These are phyloP conservation scores for Folsomia manolachei DNA, from an alignment of 2,888 invertebrate genomes.

Conservation along the genomic window DNA sequence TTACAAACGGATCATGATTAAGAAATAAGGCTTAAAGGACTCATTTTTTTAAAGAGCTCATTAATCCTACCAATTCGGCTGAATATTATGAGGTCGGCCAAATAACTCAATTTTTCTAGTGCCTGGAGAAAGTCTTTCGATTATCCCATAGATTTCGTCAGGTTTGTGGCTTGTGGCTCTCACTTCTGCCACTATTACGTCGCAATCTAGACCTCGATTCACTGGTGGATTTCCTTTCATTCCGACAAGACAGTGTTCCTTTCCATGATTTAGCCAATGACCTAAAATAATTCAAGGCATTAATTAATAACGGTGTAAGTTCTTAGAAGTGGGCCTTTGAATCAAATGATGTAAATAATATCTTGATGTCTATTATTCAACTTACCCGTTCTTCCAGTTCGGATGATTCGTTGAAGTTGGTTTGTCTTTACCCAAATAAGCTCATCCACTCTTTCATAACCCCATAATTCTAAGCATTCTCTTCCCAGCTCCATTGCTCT, in stretches of 20 bases:
- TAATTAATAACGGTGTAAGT: too few species aligned
- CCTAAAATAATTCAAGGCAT: conserved; percentile 54
- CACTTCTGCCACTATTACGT: conserved; percentile 97
- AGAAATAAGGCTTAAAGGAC: too few species aligned
- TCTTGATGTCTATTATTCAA: too few species aligned
- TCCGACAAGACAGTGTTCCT: conserved; percentile 94
- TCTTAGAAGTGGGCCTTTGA: too few species aligned
- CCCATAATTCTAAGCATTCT: conserved; percentile 94
- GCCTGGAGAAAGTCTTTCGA: conserved; percentile 92
- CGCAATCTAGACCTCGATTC: conserved; percentile 91
- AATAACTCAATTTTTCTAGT: conserved; percentile 96
- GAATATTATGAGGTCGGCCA: conserved; percentile 94
- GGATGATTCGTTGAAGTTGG: conserved; percentile 91
- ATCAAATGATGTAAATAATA: neutral
- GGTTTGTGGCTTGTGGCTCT: conserved; percentile 97
- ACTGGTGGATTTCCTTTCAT: conserved; percentile 92
- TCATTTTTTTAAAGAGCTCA: neutral
- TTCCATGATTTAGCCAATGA: conserved; percentile 98
- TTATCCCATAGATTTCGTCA: conserved; percentile 97
- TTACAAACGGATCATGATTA: too few species aligned
- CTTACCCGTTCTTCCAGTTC: conserved; percentile 87
- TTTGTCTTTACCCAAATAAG: conserved; percentile 99
- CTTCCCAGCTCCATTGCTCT: conserved; percentile 94
- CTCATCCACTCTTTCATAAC: conserved; percentile 93
- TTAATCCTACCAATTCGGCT: conserved; percentile 87